A percentile compares a stretch with the other conserved stretches of the same genome.
Conservation (phyloP, 2,113 vertebrate species). For the Cynopterus brachyotis region DNA sequence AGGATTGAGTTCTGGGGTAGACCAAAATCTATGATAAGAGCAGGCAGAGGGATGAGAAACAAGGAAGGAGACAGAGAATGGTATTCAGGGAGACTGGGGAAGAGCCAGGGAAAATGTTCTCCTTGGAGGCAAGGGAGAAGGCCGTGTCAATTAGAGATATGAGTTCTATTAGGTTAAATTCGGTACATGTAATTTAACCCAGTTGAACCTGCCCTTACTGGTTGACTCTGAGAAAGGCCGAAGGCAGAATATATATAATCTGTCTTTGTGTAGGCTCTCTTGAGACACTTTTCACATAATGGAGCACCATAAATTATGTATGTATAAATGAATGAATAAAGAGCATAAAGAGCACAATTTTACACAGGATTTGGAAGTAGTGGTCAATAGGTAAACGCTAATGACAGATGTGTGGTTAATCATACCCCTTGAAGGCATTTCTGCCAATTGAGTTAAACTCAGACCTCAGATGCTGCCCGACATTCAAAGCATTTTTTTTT, state of each 20-base stretch:
- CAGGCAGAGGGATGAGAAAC: neutral
- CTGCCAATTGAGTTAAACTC: neutral
- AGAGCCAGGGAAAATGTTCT: neutral
- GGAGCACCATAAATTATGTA: neutral
- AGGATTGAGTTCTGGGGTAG: neutral
- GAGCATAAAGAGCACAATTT: neutral
- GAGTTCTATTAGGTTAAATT: neutral
- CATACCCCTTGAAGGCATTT: neutral
- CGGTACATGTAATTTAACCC: neutral
- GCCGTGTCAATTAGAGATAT: neutral
- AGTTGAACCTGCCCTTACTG: neutral
- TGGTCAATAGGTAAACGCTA: neutral
- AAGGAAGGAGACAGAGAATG: neutral
- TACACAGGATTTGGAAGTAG: neutral
- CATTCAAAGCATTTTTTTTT: neutral
- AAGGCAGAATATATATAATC: neutral
- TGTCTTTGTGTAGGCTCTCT: neutral
- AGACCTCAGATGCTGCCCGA: neutral
- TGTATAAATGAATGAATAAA: neutral
- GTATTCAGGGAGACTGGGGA: neutral
- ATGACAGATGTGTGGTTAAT: slow-evolving; percentile 11
- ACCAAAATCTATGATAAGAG: neutral
- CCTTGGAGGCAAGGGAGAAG: neutral
- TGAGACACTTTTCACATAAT: neutral
- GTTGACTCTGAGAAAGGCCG: neutral